Evolutionary conservation across 2,888 invertebrate species (phyloP).

Genomic region (Athrips mouffetella): DNA sequence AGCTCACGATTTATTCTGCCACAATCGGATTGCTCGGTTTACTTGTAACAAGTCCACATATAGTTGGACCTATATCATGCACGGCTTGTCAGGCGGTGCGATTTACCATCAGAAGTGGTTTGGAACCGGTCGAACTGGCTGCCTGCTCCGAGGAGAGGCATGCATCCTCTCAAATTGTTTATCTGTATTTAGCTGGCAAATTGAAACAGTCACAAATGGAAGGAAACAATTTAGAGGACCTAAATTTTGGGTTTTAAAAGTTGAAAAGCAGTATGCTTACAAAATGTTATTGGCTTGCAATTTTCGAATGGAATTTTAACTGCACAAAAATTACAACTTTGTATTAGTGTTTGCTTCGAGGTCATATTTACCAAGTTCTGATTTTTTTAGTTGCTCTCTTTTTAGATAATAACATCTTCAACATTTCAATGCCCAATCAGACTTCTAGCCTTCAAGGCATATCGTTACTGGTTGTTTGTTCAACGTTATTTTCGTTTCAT

Average conservation of each 20-base stretch:
- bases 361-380: too few relatives aligned
- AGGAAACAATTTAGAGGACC: slow-evolving; percentile 18
- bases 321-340: too few relatives aligned
- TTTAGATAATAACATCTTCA: not conserved
- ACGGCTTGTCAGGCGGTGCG: slow-evolving; percentile 65
- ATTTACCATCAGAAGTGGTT: slow-evolving; percentile 70
- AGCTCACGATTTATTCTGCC: slow-evolving; percentile 11
- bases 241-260: not conserved
- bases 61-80: slow-evolving; percentile 15
- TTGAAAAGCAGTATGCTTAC: not conserved
- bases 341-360: too few relatives aligned
- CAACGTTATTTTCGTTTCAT: slow-evolving; percentile 8
- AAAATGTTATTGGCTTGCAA: not conserved
- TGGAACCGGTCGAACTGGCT: slow-evolving; percentile 70
- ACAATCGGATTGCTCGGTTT: slow-evolving; percentile 27
- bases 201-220: slow-evolving; percentile 37
- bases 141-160: slow-evolving; percentile 52
- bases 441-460: slow-evolving; percentile 1
- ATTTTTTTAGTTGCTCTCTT: too few relatives aligned
- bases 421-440: slow-evolving; percentile 12
- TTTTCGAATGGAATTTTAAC: not conserved
- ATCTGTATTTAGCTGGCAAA: slow-evolving; percentile 53
- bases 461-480: slow-evolving; percentile 14
- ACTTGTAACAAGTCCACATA: slow-evolving; percentile 25
- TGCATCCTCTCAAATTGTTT: slow-evolving; percentile 61